These are phyloP conservation scores for Cenopis cana DNA, from an alignment of 2,888 invertebrate genomes.

Conservation along the genomic window DNA sequence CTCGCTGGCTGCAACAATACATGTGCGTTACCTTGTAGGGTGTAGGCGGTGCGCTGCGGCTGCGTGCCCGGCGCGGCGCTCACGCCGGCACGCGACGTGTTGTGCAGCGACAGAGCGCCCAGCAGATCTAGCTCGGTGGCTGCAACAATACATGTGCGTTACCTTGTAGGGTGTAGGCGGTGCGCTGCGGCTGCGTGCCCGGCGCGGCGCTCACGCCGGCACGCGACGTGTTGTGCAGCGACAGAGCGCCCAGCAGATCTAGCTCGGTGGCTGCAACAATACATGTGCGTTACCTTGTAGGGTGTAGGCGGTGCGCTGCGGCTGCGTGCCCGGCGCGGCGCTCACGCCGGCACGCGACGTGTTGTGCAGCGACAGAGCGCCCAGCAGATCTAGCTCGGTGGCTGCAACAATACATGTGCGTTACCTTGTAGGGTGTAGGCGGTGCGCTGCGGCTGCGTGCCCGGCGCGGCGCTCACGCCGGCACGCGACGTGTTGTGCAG, in stretches of 20 bases:
- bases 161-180: no score
- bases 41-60: slow-evolving; percentile 89
- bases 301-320: no score
- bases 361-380: no score
- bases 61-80: no score
- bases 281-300: no score
- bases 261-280: slow-evolving; percentile 86
- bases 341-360: slow-evolving; percentile 90
- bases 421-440: slow-evolving; percentile 91
- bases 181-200: no score
- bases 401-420: slow-evolving; percentile 32
- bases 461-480: slow-evolving; percentile 88
- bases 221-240: no score
- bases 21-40: slow-evolving; percentile 88
- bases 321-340: slow-evolving; percentile 85
- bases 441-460: slow-evolving; percentile 88
- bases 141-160: slow-evolving; percentile 83
- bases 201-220: no score
- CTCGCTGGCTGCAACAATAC: slow-evolving; percentile 87
- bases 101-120: slow-evolving; percentile 91
- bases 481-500: slow-evolving; percentile 90
- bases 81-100: no score
- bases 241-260: no score
- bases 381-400: no score
- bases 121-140: slow-evolving; percentile 91